Percentiles rank a stretch among this genome's conserved stretches.
These are phyloP conservation scores for Chrysopa pallens DNA, from an alignment of 1,140 invertebrate species.

Conservation along the genomic window DNA sequence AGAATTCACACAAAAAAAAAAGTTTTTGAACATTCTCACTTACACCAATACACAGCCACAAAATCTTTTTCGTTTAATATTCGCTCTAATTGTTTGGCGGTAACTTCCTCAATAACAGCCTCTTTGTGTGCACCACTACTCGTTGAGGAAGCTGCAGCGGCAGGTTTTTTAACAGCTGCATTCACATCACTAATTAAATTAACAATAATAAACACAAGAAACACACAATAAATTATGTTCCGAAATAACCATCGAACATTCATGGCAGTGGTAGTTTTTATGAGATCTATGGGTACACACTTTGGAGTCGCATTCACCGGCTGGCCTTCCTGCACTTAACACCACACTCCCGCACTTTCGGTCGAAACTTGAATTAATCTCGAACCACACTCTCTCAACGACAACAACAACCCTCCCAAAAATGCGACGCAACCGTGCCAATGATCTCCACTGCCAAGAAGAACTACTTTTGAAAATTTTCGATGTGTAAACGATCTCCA, in stretches of 20 bases:
- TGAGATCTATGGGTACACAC: slow-evolving; percentile 6
- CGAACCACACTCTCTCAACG: background rate
- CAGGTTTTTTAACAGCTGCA: slow-evolving; percentile 19
- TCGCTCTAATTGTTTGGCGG: slow-evolving; percentile 74
- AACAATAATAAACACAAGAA: slow-evolving; percentile 24
- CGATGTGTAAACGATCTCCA: too few species aligned
- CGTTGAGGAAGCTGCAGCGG: slow-evolving; percentile 17
- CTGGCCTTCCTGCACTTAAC: slow-evolving; percentile 18
- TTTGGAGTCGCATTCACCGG: slow-evolving; percentile 5
- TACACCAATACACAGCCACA: slow-evolving; percentile 92
- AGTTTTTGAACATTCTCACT: slow-evolving; percentile 32
- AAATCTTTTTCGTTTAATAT: slow-evolving; percentile 78
- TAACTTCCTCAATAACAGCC: slow-evolving; percentile 79
- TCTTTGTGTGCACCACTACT: slow-evolving; percentile 29
- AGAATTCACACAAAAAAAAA: too few species aligned
- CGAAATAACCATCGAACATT: slow-evolving; percentile 32
- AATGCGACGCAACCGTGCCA: slow-evolving; percentile 4
- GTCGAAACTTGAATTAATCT: background rate
- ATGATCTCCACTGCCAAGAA: too few species aligned
- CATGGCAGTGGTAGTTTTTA: slow-evolving; percentile 20
- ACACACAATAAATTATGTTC: slow-evolving; percentile 17
- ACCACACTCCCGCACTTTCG: slow-evolving; percentile 10
- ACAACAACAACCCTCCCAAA: slow-evolving; percentile 2
- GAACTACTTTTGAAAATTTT: too few species aligned
- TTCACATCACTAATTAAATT: slow-evolving; percentile 16